Evolutionary conservation across 2,113 vertebrate species (phyloP), one percentile per base, ranked within the genome.

Genomic region (Galeopterus variegatus): DNA sequence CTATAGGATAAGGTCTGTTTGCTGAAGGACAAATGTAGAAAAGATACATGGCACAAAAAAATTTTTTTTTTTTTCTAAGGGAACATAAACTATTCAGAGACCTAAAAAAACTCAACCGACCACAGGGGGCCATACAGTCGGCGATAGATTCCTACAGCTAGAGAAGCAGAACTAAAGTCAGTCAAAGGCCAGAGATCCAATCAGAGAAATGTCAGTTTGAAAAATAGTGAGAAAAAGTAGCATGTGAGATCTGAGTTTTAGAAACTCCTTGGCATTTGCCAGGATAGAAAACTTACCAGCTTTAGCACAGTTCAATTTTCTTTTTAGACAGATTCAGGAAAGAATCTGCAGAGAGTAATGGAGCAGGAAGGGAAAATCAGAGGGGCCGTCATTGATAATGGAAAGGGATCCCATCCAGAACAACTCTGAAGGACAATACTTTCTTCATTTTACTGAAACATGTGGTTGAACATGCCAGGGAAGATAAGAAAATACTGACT

Each of bases 171-270:
- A 95, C 96, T 67, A 62, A 95, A 97, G 88, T 96, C 97, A 97
- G 96, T 95, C 96, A 98, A 97, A 98, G 96, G 96, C 94, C 96
- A 98, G 92, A 92, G 93, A 98, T 97, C 90, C 97, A 97, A 98
- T 98, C 96, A 97, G 96, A 96, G 87, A 97, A 97, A 95, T 97
- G 96, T 97, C 97, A 98, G 86, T 94, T 97, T 98, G 96, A 97
- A 97, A 98, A 97, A 98, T 97, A 92, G 96, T 96, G 58, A 97
- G 90, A 86, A 97, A 96, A 94, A 92, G 90, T 96, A 90, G 64
- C 94, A 84, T 82, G 75, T 70, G 84, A 86, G 67, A 62, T 23
- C 50, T 19, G 73, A 82, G 70, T 93, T 96, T 97, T 92, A 60
- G 79, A 95, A 95, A 95, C 80, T 93, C 80, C 64, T 95, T 88